phyloP scores from a whole-genome alignment of 37 sponge, comb jelly and placozoan species.

The Beroe ovata region DNA sequence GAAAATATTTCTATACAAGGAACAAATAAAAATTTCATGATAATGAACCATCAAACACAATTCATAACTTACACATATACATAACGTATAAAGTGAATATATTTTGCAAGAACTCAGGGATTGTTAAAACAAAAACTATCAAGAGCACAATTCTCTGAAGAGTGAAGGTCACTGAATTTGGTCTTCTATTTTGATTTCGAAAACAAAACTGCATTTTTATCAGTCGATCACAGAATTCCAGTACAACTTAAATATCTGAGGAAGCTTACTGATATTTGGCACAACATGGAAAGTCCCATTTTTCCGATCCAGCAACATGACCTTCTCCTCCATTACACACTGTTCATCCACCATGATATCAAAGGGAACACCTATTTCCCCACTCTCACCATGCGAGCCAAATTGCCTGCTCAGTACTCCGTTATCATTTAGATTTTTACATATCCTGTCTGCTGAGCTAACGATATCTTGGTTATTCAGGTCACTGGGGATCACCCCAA shows the following conservation, averaged over 20 bases:
- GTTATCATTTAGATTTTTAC: background rate
- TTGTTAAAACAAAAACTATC: too few species aligned
- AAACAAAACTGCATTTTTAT: too few species aligned
- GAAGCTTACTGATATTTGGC: slow-evolving; percentile 42
- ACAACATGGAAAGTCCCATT: slow-evolving; percentile 36
- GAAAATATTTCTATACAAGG: too few species aligned
- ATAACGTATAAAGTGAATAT: background rate
- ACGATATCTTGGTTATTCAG: slow-evolving; percentile 1
- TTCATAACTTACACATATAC: background rate
- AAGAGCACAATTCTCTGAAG: too few species aligned
- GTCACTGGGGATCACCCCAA: slow-evolving; percentile 20
- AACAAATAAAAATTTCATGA: too few species aligned
- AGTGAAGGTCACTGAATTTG: too few species aligned
- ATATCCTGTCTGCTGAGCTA: background rate
- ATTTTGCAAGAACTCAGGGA: too few species aligned
- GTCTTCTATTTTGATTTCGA: too few species aligned
- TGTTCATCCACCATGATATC: slow-evolving; percentile 40
- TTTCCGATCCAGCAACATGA: slow-evolving; percentile 15
- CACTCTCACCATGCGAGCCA: slow-evolving; percentile 1
- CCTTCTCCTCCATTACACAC: slow-evolving; percentile 60
- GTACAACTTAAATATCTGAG: slow-evolving; percentile 40
- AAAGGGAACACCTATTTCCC: slow-evolving; percentile 34
- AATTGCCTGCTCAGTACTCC: slow-evolving; percentile 14
- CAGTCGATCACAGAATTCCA: slow-evolving; percentile 54
- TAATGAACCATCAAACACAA: too few species aligned